These are phyloP conservation scores for Epinotia brunnichana DNA, from an alignment of 2,888 invertebrate genomes.

Conservation along the genomic window DNA sequence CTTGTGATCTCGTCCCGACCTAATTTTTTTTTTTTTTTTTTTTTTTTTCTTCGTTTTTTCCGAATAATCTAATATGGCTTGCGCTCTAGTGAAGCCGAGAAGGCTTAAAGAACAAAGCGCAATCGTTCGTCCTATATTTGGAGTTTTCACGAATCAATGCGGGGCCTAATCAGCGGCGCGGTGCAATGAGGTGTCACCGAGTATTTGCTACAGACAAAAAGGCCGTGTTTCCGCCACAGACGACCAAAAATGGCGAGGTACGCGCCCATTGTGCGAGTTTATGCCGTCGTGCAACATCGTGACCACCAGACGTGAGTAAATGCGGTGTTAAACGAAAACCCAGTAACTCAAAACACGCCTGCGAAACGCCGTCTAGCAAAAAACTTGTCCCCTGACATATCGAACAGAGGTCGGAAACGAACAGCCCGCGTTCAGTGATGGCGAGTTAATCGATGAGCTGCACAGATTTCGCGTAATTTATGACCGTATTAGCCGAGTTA, in stretches of 20 bases:
- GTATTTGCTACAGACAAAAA: slow-evolving; percentile 69
- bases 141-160: slow-evolving; percentile 49
- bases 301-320: slow-evolving; percentile 67
- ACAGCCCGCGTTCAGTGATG: slow-evolving; percentile 43
- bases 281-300: slow-evolving; percentile 51
- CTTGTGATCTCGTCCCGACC: slow-evolving; percentile 77
- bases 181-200: slow-evolving; percentile 66
- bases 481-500: slow-evolving; percentile 81
- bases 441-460: slow-evolving; percentile 71
- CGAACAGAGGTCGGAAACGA: slow-evolving; percentile 34
- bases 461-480: slow-evolving; percentile 80
- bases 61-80: slow-evolving; percentile 28
- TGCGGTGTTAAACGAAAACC: slow-evolving; percentile 55
- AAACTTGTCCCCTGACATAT: slow-evolving; percentile 40
- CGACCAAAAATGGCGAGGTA: slow-evolving; percentile 67
- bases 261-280: slow-evolving; percentile 69
- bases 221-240: slow-evolving; percentile 64
- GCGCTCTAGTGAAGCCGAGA: slow-evolving; percentile 19
- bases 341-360: slow-evolving; percentile 46
- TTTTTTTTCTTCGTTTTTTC: slow-evolving; percentile 49
- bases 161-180: slow-evolving; percentile 55
- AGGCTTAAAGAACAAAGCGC: slow-evolving; percentile 48
- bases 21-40: slow-evolving; percentile 59
- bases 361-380: slow-evolving; percentile 47
- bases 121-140: slow-evolving; percentile 48